These are phyloP conservation scores for Operophtera brumata DNA, from an alignment of 2,888 invertebrate genomes.

Conservation along the genomic window DNA sequence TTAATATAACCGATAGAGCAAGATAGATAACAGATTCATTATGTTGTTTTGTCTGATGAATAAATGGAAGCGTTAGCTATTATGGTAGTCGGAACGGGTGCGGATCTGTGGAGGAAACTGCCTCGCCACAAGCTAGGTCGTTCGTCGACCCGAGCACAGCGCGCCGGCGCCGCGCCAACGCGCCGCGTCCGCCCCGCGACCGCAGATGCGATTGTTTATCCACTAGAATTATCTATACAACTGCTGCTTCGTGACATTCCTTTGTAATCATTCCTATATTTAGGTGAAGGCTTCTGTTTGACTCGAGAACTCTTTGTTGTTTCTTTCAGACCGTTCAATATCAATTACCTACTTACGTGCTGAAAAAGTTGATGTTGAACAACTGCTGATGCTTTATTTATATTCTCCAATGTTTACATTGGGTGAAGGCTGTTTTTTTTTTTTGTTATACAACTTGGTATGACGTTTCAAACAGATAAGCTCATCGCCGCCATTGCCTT, in stretches of 20 bases:
- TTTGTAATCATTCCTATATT: constrained; percentile 71
- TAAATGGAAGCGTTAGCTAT: constrained; percentile 5
- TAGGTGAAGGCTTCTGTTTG: constrained; percentile 70
- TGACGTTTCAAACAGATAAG: too few species aligned
- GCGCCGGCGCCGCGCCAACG: too few species aligned
- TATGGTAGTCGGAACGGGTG: constrained; percentile 38
- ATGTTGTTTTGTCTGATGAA: constrained; percentile 12
- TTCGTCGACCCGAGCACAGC: constrained; percentile 64
- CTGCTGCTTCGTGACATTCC: constrained; percentile 77
- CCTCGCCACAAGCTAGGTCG: constrained; percentile 70
- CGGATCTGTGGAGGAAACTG: constrained; percentile 47
- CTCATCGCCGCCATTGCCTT: too few species aligned
- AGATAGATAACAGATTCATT: constrained; percentile 1
- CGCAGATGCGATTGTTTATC: constrained; percentile 71
- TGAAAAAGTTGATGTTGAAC: too few species aligned
- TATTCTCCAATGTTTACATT: too few species aligned
- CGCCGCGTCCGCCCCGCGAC: constrained; percentile 34
- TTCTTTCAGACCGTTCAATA: constrained; percentile 6
- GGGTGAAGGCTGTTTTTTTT: too few species aligned
- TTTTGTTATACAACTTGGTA: too few species aligned
- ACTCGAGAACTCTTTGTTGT: constrained; percentile 51
- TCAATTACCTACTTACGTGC: too few species aligned
- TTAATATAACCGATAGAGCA: too few species aligned
- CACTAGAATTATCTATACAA: constrained; percentile 72
- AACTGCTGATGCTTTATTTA: too few species aligned